Conservation (phyloP, 1,140 invertebrate genomes). For the Neodiprion fabricii region DNA sequence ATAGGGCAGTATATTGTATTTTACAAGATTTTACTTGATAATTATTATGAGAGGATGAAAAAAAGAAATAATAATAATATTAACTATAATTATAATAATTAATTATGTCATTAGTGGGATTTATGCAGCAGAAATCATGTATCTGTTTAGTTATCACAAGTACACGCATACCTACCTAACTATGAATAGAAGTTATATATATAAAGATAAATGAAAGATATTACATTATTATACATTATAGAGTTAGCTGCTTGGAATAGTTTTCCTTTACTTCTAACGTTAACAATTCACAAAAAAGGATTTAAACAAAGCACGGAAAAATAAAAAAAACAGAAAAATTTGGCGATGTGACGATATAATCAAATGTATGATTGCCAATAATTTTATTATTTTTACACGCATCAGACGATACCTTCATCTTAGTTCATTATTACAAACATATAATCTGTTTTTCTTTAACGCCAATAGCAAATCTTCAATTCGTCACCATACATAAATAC, state of each 20-base stretch:
- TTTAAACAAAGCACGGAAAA: not conserved
- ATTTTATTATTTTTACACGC: conserved; percentile 60
- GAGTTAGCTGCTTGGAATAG: conserved; percentile 60
- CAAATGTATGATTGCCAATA: conserved; percentile 48
- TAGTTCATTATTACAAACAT: conserved; percentile 44
- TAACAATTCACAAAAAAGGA: conserved; percentile 30
- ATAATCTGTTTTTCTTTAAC: conserved; percentile 46
- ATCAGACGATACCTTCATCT: conserved; percentile 35
- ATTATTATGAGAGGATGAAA: conserved; percentile 40
- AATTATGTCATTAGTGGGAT: not conserved
- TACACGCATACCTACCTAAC: conserved; percentile 56
- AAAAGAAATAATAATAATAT: conserved; percentile 21
- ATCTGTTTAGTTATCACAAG: conserved; percentile 59
- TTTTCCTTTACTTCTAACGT: conserved; percentile 53
- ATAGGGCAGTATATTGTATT: conserved; percentile 60
- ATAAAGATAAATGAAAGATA: conserved; percentile 48
- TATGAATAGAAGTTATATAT: conserved; percentile 58
- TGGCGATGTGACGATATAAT: conserved; percentile 38
- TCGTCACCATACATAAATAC: not conserved
- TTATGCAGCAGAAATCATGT: conserved; percentile 42
- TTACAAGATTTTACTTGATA: conserved; percentile 62
- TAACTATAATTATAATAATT: conserved; percentile 14
- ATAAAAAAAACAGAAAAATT: not conserved
- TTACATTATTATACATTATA: conserved; percentile 62
- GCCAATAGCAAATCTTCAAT: not conserved